Percentiles rank a stretch among this genome's conserved stretches.
Evolutionary conservation across 1,140 invertebrate species (phyloP).

Genomic region (Megalonaias nervosa): DNA sequence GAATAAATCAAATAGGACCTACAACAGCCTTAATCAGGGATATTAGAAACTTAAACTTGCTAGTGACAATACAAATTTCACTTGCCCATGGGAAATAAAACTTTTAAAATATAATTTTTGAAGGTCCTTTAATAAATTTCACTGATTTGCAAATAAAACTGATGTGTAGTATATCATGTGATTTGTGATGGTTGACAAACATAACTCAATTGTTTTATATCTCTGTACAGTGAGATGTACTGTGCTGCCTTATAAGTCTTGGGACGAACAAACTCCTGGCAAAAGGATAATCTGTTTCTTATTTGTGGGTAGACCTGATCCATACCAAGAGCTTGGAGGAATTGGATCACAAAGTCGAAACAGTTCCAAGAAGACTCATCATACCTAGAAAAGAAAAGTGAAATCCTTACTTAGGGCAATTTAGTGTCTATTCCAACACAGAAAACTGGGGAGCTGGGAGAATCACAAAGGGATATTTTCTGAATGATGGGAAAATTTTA

Average conservation of each 20-base stretch:
- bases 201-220: constrained; percentile 9
- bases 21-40: too few species aligned
- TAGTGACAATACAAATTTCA: too few species aligned
- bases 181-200: constrained; percentile 11
- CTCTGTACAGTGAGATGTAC: constrained; percentile 23
- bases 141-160: too few species aligned
- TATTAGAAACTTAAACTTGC: too few species aligned
- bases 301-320: constrained; percentile 1
- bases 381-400: constrained; percentile 21
- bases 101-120: too few species aligned
- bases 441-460: background rate
- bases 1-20: too few species aligned
- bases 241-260: constrained; percentile 18
- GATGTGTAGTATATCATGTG: too few species aligned
- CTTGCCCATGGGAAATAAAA: too few species aligned
- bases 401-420: background rate
- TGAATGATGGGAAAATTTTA: background rate
- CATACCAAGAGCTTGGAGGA: constrained; percentile 14
- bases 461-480: too few species aligned
- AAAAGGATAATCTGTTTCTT: constrained; percentile 8
- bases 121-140: too few species aligned
- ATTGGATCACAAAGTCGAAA: constrained; percentile 33
- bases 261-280: constrained; percentile 17
- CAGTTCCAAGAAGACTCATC: constrained; percentile 29
- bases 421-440: background rate